Conservation (phyloP, 2,797 vertebrate genomes). For the Neostethus bicornis region DNA sequence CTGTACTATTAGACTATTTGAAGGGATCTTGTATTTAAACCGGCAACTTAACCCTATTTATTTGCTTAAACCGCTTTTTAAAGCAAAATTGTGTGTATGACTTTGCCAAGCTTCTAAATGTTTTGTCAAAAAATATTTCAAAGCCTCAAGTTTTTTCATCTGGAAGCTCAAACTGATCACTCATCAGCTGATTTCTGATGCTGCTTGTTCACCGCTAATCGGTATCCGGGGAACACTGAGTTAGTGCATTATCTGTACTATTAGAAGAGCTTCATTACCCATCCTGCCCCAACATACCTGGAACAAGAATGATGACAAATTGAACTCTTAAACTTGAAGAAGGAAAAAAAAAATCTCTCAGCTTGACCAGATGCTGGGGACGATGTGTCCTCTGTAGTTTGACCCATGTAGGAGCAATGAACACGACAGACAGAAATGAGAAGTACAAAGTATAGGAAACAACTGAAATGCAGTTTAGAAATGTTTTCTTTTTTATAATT, state of each 20-base stretch:
- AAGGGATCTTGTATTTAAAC: no score
- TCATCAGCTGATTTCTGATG: constrained; percentile 37
- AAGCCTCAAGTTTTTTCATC: constrained; percentile 26
- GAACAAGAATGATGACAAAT: constrained; percentile 62
- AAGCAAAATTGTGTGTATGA: no score
- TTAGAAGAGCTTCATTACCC: constrained; percentile 69
- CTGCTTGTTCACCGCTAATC: constrained; percentile 45
- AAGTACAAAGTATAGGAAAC: constrained; percentile 12
- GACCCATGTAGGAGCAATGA: constrained; percentile 21
- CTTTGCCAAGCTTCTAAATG: not conserved
- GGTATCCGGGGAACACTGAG: constrained; percentile 65
- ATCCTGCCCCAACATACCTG: constrained; percentile 32
- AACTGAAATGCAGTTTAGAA: not conserved
- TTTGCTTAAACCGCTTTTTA: no score
- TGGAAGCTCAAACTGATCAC: constrained; percentile 15
- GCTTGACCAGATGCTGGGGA: constrained; percentile 53
- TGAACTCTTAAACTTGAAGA: constrained; percentile 45
- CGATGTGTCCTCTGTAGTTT: constrained; percentile 28
- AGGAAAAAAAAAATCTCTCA: constrained; percentile 18
- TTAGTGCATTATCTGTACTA: constrained; percentile 57
- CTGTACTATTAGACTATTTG: no score
- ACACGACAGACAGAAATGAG: constrained; percentile 23
- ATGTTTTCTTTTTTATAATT: no score
- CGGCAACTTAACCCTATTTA: no score
- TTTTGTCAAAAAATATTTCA: not conserved